Conservation (phyloP, 2,113 vertebrate species). For the Serinus canaria region DNA sequence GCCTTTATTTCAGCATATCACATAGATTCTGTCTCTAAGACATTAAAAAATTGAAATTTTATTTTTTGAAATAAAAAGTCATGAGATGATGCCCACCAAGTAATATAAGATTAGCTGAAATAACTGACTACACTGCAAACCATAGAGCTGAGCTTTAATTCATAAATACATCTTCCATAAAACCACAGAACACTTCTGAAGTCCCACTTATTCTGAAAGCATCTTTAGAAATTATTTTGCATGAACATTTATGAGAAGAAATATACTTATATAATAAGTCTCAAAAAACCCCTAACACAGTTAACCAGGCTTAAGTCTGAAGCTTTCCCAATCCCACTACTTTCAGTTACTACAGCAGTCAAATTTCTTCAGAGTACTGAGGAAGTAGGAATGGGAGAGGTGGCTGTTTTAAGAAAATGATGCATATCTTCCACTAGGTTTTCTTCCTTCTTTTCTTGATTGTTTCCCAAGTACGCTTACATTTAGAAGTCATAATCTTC, state of each 20-base stretch:
- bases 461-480: neutral
- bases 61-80: neutral
- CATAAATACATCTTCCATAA: neutral
- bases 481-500: neutral
- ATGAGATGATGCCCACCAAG: neutral
- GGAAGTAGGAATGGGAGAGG: accelerated
- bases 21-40: neutral
- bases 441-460: neutral
- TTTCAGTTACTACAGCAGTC: neutral
- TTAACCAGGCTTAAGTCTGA: neutral
- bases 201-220: neutral
- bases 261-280: neutral
- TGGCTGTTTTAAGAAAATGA: neutral
- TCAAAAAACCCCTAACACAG: neutral
- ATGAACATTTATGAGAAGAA: neutral
- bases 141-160: neutral
- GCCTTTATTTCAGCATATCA: neutral
- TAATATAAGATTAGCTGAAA: neutral
- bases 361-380: neutral
- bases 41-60: neutral
- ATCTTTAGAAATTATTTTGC: neutral
- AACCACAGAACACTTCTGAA: neutral
- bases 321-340: neutral
- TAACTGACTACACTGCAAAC: neutral
- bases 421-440: neutral